phyloP scores from a whole-genome alignment of 2,888 invertebrate genomes.

The Leucophenga maculata region DNA sequence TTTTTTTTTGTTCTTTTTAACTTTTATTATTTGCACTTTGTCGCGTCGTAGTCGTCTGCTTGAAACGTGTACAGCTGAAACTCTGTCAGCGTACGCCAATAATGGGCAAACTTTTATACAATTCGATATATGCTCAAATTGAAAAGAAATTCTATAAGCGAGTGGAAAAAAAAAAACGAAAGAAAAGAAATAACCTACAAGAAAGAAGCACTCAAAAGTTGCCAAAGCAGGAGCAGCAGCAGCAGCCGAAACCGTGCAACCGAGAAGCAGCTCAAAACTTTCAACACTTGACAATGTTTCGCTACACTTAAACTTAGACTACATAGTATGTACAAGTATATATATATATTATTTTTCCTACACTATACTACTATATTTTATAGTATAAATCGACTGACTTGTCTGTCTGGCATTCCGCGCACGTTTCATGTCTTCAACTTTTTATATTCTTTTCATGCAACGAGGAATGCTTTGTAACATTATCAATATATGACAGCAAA shows the following conservation, averaged over 20 bases:
- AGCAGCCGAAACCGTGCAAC: background rate
- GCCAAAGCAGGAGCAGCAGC: background rate
- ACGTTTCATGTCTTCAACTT: conserved; percentile 7
- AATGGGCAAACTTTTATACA: conserved; percentile 22
- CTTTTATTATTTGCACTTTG: background rate
- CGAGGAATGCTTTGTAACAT: conserved; percentile 26
- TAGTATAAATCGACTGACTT: too few relatives aligned
- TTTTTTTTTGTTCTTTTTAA: background rate
- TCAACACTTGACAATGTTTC: conserved; percentile 46
- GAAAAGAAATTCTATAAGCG: conserved; percentile 25
- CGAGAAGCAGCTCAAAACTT: conserved; percentile 40
- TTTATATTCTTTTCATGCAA: background rate
- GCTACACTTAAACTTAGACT: conserved; percentile 19
- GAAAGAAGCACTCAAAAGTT: conserved; percentile 20
- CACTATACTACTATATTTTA: too few relatives aligned
- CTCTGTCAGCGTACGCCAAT: conserved; percentile 13
- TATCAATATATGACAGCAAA: conserved; percentile 47
- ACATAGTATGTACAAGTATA: background rate
- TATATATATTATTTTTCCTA: background rate
- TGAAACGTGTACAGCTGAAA: conserved; percentile 5
- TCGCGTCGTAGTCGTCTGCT: background rate
- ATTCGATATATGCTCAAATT: conserved; percentile 23
- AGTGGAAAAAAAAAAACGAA: background rate
- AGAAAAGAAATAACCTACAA: background rate
- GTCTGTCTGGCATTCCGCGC: background rate